Base-by-base conservation (phyloP, 23 tunicate species). In the Phallusia fumigata region DNA sequence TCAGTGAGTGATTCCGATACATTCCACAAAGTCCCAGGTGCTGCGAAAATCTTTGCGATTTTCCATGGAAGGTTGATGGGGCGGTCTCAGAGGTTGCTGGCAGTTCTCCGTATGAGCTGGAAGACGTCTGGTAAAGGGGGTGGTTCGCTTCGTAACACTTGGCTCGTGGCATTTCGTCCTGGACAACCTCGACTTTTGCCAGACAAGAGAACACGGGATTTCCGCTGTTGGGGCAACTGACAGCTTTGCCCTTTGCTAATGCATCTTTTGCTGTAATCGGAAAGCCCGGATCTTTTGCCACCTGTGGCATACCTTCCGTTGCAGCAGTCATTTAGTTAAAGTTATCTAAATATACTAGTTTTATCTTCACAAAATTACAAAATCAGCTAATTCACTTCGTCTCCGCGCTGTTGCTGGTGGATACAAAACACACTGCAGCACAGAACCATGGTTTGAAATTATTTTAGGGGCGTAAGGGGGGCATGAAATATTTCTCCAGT, bases 1-100 rank as follows among this genome's bases (percentile, higher is more conserved):
- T 93, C 31, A 93, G 53, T 0, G 93, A 88, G 65, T 93, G 93
- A 72, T 93, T 88, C 81, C 93, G 81, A 73, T 88, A 93, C 98
- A 93, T 93, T 34, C 98, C 98, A 88, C 98, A 93, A 10, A 31
- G 52, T 64, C 90, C 90, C 0, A 93, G 82, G 40, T 93, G 98
- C 73, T 88, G 93, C 11, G 98, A 82, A 81, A 93, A 93, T 45
- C 79, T 69, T 53, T 79, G 84, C 2, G 85, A 79, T 82, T 85
- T 88, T 22, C 84, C 87, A 53, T 93, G 87, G 85, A 73, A 83
- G 35, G 98, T 93, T n/a, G 90, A 79, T 32, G 98, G 90, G 0
- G 85, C 88, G 0, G 93, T 73, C 58, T 89, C 89, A 22, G 84
- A 84, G 22, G 89, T 81, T 8, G 93, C 88, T 11, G 86, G 93